Percentiles rank a stretch among this genome's conserved stretches.
Evolutionary conservation across 1,140 invertebrate species (phyloP).

Genomic region (Phortica variegata): DNA sequence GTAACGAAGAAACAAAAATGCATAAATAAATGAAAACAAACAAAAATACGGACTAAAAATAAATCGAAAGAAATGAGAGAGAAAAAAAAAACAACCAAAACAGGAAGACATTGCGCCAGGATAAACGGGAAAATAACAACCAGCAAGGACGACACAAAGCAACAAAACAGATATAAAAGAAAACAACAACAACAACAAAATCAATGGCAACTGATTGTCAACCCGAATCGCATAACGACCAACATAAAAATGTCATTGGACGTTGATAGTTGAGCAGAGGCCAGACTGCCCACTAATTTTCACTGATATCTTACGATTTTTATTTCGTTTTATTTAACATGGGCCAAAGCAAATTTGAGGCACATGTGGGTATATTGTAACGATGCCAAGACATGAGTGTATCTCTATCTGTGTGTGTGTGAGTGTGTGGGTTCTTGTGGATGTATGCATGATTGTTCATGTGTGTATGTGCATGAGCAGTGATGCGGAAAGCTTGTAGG

Average conservation of each 20-base stretch:
- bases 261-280: conserved; percentile 12
- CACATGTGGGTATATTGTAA: conserved; percentile 1
- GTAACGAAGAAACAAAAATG: conserved; percentile 9
- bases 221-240: no score
- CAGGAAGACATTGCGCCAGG: conserved; percentile 2
- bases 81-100: not conserved
- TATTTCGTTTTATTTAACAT: not conserved
- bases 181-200: no score
- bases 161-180: no score
- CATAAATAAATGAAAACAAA: not conserved
- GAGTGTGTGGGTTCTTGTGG: not conserved
- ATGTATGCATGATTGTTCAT: not conserved
- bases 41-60: no score
- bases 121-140: conserved; percentile 9
- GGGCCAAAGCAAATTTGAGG: not conserved
- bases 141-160: no score
- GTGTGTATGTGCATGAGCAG: conserved; percentile 8
- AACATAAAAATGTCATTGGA: conserved; percentile 40
- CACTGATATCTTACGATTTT: not conserved
- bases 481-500: conserved; percentile 2
- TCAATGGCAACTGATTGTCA: no score
- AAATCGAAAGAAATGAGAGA: conserved; percentile 2
- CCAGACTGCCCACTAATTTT: not conserved
- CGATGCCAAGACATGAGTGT: no score
- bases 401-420: no score